Evolutionary conservation across 1,140 invertebrate genomes (phyloP).

Genomic region (Aphaenogaster ashmeadi): DNA sequence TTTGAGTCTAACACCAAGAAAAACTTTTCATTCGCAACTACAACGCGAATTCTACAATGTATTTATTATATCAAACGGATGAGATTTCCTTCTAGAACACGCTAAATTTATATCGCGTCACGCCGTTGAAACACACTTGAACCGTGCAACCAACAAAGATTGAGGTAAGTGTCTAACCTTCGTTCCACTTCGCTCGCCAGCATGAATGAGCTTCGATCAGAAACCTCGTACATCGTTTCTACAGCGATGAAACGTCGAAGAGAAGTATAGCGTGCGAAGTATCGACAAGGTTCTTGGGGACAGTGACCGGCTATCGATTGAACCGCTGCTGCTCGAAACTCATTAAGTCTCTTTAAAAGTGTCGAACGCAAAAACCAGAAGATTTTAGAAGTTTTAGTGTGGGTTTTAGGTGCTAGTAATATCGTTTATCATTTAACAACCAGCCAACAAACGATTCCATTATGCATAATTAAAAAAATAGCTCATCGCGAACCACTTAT

Average conservation of each 20-base stretch:
- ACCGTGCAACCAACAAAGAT: conserved; percentile 34
- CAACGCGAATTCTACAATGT: neutral
- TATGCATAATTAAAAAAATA: neutral
- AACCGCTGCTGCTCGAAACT: conserved; percentile 14
- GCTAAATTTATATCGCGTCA: conserved; percentile 43
- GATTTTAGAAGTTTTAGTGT: neutral
- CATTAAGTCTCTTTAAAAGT: neutral
- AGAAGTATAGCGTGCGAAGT: conserved; percentile 3
- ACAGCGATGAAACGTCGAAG: neutral
- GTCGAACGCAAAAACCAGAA: neutral
- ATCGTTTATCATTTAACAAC: neutral
- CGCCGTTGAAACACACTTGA: conserved; percentile 4
- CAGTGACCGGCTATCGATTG: neutral
- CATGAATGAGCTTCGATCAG: conserved; percentile 24
- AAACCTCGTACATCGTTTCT: conserved; percentile 15
- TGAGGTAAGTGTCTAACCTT: neutral
- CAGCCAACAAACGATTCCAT: neutral
- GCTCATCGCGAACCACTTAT: neutral
- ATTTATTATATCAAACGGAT: conserved; percentile 16
- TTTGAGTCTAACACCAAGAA: neutral
- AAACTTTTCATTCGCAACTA: neutral
- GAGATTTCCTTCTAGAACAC: conserved; percentile 4
- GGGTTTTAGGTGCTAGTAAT: neutral
- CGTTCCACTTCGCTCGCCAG: conserved; percentile 27
- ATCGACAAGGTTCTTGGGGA: neutral